Percentiles rank a stretch among this genome's conserved stretches.
Conservation (phyloP, 2,888 invertebrate genomes). For the Sphaerophoria rueppellii region DNA sequence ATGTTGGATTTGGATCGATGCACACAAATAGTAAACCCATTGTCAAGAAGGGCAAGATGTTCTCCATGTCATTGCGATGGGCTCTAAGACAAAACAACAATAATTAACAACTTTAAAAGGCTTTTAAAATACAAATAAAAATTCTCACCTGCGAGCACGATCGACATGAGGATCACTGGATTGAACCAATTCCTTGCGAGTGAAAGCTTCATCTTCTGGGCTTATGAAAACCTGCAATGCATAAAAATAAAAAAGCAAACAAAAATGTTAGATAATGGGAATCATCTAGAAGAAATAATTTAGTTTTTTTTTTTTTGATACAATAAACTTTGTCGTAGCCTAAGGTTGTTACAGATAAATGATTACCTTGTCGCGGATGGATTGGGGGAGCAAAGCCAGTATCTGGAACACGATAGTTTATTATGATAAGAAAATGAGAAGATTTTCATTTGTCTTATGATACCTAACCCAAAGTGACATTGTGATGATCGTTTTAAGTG, state of each 20-base stretch:
- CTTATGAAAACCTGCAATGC: conserved; percentile 81
- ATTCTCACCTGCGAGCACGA: conserved; percentile 82
- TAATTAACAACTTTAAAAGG: background rate
- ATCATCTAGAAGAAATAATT: no score
- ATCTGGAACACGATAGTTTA: conserved; percentile 59
- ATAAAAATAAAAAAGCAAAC: conserved; percentile 1
- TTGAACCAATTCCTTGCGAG: conserved; percentile 76
- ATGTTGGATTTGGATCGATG: conserved; percentile 83
- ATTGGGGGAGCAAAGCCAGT: conserved; percentile 48
- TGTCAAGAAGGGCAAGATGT: conserved; percentile 85
- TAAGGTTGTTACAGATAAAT: background rate
- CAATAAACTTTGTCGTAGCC: no score
- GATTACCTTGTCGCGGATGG: conserved; percentile 55
- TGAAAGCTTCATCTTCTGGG: conserved; percentile 80
- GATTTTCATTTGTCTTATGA: background rate
- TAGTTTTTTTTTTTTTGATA: background rate
- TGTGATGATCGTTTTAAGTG: no score
- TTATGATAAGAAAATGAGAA: conserved; percentile 14
- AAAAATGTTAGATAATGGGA: background rate
- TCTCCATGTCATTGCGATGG: conserved; percentile 88
- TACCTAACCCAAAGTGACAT: background rate
- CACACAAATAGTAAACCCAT: conserved; percentile 84
- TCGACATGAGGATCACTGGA: conserved; percentile 83
- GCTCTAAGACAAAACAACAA: conserved; percentile 82
- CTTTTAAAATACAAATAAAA: background rate